phyloP scores from a whole-genome alignment of 2,113 vertebrate species.

The Callocephalon fimbriatum region DNA sequence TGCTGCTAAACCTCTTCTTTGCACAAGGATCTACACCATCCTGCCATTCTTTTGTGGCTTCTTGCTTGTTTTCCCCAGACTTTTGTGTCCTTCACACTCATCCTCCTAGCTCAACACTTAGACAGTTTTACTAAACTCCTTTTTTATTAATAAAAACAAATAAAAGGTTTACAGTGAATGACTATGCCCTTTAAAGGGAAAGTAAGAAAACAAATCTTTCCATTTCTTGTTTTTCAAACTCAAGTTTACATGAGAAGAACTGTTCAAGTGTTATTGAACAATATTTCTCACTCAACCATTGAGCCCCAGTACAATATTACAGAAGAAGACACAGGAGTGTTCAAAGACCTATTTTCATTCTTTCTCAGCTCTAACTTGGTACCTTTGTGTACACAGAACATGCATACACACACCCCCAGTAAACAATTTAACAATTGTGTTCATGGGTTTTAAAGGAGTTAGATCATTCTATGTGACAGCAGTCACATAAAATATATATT shows the following conservation, averaged over 20 bases:
- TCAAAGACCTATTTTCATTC: neutral
- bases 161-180: neutral
- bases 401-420: neutral
- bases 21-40: too few relatives aligned
- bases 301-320: neutral
- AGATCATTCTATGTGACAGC: neutral
- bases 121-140: neutral
- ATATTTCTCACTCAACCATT: neutral
- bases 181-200: neutral
- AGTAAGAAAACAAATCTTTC: neutral
- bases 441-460: neutral
- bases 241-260: neutral
- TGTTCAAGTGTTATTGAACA: neutral
- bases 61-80: too few relatives aligned
- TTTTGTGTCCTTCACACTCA: neutral
- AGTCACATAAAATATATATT: neutral
- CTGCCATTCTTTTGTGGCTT: too few relatives aligned
- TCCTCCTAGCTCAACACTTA: neutral
- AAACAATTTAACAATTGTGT: neutral
- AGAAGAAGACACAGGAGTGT: neutral
- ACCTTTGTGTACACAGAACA: neutral
- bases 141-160: neutral
- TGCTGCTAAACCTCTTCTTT: too few relatives aligned
- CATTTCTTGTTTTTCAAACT: neutral
- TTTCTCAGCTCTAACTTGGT: neutral